Conservation (phyloP, 2,888 invertebrate genomes). For the Chrysopilus asiliformis region DNA sequence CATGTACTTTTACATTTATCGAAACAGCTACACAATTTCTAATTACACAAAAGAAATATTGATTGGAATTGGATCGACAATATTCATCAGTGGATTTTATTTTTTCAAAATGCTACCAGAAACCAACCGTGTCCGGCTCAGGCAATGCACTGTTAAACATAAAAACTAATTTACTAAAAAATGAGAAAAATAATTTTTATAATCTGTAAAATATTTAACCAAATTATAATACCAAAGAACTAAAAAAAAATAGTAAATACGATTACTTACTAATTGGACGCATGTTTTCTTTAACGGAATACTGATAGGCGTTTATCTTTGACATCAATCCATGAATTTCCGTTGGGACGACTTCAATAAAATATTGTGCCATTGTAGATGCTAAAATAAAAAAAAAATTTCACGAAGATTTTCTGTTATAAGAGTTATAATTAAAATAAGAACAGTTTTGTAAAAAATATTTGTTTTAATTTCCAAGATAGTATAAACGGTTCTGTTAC, state of each 20-base stretch:
- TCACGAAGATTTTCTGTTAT: neutral
- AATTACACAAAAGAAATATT: neutral
- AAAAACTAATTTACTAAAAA: neutral
- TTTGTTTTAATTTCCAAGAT: too few relatives aligned
- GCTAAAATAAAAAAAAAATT: slow-evolving; percentile 37
- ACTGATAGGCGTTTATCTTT: slow-evolving; percentile 73
- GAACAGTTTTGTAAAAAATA: too few relatives aligned
- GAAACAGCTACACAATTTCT: too few relatives aligned
- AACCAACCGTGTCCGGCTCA: slow-evolving; percentile 8
- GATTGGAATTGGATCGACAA: neutral
- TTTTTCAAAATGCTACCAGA: slow-evolving; percentile 9
- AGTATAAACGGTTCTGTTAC: too few relatives aligned
- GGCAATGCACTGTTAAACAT: too few relatives aligned
- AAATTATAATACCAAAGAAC: neutral
- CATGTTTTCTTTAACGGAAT: slow-evolving; percentile 81
- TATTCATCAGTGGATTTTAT: too few relatives aligned
- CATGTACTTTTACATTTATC: neutral
- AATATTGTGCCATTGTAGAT: slow-evolving; percentile 70
- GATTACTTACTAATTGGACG: slow-evolving; percentile 52
- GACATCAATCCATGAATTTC: slow-evolving; percentile 70
- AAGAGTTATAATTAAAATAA: neutral
- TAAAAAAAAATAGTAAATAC: too few relatives aligned
- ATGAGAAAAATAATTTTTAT: neutral
- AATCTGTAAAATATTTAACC: neutral
- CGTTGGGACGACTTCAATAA: slow-evolving; percentile 91